A percentile compares a stretch with the other conserved stretches of the same genome.
Conservation (phyloP, 2,113 vertebrate species). For the Octodon degus region DNA sequence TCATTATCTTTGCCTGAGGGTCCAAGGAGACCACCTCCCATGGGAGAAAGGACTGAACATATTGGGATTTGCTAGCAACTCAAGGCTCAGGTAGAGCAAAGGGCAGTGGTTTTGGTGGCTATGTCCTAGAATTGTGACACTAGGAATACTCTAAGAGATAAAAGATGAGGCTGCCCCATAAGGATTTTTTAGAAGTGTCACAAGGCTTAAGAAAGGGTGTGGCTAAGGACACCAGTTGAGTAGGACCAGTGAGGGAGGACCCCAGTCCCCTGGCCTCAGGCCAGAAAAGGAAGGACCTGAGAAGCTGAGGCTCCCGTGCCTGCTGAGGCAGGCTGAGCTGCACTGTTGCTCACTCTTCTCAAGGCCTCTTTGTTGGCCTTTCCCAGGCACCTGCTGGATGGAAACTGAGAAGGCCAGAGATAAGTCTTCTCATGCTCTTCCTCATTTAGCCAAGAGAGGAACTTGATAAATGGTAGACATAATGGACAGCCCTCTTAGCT, state of each 20-base stretch:
- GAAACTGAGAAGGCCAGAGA: slow-evolving; percentile 72
- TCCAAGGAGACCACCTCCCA: rapidly evolving
- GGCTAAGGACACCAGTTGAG: background rate
- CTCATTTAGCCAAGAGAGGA: slow-evolving; percentile 55
- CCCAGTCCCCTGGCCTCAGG: background rate
- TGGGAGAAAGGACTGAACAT: rapidly evolving
- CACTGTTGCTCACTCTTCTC: slow-evolving; percentile 72
- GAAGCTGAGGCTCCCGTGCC: slow-evolving; percentile 42
- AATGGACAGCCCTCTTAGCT: background rate
- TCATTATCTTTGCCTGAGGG: background rate
- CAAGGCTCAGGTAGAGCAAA: background rate
- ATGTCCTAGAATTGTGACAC: background rate
- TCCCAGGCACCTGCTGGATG: slow-evolving; percentile 76
- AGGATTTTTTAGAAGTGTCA: background rate
- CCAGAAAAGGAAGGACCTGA: background rate
- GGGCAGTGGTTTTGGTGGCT: no score
- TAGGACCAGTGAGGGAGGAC: background rate
- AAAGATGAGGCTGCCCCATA: background rate
- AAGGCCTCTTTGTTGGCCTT: slow-evolving; percentile 70
- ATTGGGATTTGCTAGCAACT: background rate
- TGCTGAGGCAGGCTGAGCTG: background rate
- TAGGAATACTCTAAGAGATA: background rate
- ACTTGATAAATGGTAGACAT: slow-evolving; percentile 9
- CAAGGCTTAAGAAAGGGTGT: background rate
- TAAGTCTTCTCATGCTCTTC: slow-evolving; percentile 81